These are phyloP conservation scores for Campoletis raptor DNA, from an alignment of 2,888 invertebrate genomes.

Conservation along the genomic window DNA sequence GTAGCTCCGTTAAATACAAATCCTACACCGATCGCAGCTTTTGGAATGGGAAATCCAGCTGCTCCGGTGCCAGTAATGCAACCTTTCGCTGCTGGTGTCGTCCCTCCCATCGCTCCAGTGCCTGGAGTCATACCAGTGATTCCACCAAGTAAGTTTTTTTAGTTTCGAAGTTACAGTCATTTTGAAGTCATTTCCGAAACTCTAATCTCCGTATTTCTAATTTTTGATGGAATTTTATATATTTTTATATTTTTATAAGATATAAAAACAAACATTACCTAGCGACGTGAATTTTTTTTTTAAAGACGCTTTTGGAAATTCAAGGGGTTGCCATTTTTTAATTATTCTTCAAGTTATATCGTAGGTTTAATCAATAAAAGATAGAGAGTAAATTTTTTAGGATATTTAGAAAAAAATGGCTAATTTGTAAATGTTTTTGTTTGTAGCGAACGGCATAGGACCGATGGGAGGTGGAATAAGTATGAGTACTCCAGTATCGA, in stretches of 20 bases:
- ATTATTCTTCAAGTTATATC: no score
- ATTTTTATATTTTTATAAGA: no score
- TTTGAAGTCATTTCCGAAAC: neutral
- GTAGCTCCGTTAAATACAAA: slow-evolving; percentile 82
- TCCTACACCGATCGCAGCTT: slow-evolving; percentile 82
- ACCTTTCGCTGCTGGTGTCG: slow-evolving; percentile 75
- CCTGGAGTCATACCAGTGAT: slow-evolving; percentile 74
- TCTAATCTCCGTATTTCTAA: no score
- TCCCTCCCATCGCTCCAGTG: slow-evolving; percentile 74
- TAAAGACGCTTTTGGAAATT: no score
- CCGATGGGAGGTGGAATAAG: slow-evolving; percentile 75
- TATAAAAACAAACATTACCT: no score
- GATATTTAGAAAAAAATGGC: no score
- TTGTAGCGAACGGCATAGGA: slow-evolving; percentile 75
- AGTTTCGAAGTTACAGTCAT: no score
- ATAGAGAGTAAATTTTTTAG: no score
- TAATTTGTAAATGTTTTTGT: slow-evolving; percentile 50
- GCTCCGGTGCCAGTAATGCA: slow-evolving; percentile 75
- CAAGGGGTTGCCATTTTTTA: no score
- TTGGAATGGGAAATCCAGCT: slow-evolving; percentile 79
- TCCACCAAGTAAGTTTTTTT: slow-evolving; percentile 72
- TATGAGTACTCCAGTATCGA: slow-evolving; percentile 82
- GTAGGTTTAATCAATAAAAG: no score
- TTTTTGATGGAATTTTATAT: no score
- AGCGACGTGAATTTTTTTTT: no score